phyloP scores from a whole-genome alignment of 2,797 vertebrate genomes.

The Simalia tracyae region DNA sequence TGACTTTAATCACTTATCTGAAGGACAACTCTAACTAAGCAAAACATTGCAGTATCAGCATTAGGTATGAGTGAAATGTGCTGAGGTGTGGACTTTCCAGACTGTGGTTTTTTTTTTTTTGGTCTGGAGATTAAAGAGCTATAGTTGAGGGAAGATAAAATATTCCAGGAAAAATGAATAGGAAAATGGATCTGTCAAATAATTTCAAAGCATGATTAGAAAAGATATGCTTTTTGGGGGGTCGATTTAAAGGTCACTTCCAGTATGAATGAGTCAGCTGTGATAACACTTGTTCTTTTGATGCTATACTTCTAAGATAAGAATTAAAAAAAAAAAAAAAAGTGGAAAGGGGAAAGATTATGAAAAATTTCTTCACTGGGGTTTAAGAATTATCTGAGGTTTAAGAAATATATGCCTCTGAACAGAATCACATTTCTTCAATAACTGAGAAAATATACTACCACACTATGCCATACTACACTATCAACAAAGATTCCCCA shows the following conservation, averaged over 20 bases:
- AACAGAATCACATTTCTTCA: neutral
- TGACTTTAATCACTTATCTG: slow-evolving; percentile 9
- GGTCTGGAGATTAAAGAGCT: slow-evolving; percentile 22
- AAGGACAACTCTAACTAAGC: slow-evolving; percentile 24
- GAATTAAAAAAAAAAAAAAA: too few species aligned
- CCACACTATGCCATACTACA: neutral
- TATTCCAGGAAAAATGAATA: slow-evolving; percentile 20
- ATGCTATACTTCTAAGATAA: neutral
- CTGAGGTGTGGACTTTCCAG: slow-evolving; percentile 15
- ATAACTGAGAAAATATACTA: neutral
- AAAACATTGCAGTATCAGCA: slow-evolving; percentile 30
- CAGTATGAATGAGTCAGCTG: neutral
- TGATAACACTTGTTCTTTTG: neutral
- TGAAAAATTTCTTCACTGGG: neutral
- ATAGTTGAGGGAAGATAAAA: neutral
- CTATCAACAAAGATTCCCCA: neutral
- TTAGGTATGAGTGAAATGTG: slow-evolving; percentile 31
- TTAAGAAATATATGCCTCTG: neutral
- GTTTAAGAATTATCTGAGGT: neutral
- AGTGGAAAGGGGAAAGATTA: neutral
- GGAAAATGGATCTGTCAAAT: slow-evolving; percentile 22
- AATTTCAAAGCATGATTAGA: neutral
- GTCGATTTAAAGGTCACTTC: neutral
- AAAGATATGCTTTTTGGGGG: neutral
- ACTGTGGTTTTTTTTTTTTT: slow-evolving; percentile 8